A percentile compares a stretch with the other conserved stretches of the same genome.
Evolutionary conservation across 1,140 invertebrate species (phyloP).

Genomic region (Drosophila mauritiana): DNA sequence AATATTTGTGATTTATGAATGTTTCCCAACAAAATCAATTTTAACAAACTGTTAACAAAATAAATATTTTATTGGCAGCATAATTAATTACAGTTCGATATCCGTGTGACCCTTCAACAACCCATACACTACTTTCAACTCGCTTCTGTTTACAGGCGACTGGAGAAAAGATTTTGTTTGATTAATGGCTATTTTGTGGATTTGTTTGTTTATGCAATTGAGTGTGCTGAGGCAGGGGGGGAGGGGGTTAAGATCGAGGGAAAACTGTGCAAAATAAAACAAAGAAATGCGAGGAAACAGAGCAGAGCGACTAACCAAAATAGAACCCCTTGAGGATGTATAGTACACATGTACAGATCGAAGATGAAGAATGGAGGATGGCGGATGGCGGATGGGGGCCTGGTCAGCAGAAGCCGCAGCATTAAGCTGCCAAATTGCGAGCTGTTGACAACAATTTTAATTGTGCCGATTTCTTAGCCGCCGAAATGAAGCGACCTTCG

Average conservation of each 20-base stretch:
- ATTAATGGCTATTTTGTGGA: slow-evolving; percentile 64
- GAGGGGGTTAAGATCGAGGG: slow-evolving; percentile 1
- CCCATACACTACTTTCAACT: slow-evolving; percentile 14
- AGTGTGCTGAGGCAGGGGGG: slow-evolving; percentile 4
- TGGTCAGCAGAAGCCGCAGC: slow-evolving; percentile 23
- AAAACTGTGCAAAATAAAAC: slow-evolving; percentile 48
- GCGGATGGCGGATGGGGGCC: background rate
- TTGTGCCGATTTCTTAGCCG: slow-evolving; percentile 61
- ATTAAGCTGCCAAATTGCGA: slow-evolving; percentile 62
- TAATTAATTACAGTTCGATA: background rate
- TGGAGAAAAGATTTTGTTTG: slow-evolving; percentile 50
- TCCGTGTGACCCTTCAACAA: background rate
- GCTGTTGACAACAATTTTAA: slow-evolving; percentile 78
- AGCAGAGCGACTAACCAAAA: slow-evolving; percentile 19
- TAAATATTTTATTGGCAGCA: background rate
- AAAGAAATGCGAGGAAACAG: slow-evolving; percentile 23
- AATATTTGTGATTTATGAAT: background rate
- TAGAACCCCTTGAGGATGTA: slow-evolving; percentile 19
- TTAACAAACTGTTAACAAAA: background rate
- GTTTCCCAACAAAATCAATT: background rate
- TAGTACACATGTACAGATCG: background rate
- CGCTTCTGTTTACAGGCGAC: slow-evolving; percentile 38
- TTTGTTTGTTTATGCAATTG: slow-evolving; percentile 76
- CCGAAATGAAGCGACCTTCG: slow-evolving; percentile 46
- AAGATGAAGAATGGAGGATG: background rate